A percentile compares a stretch with the other conserved stretches of the same genome.
These are phyloP conservation scores for Sitophilus oryzae DNA, from an alignment of 1,140 invertebrate genomes.

Conservation along the genomic window DNA sequence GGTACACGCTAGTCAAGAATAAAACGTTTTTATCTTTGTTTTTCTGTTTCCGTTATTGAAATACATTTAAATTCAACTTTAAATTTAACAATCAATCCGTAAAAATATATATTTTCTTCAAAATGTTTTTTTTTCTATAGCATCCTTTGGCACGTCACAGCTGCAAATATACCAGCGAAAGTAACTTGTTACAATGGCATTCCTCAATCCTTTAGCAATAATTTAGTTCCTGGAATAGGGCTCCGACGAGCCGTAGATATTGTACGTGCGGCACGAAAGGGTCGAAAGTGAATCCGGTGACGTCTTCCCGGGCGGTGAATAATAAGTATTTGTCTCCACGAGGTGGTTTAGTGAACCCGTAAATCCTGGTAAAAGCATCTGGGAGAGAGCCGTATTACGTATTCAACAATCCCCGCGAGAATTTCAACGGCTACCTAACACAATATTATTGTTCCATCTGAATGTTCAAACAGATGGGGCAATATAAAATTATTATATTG, in stretches of 20 bases:
- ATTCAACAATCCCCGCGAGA: slow-evolving; percentile 8
- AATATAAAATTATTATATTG: neutral
- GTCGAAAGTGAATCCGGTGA: neutral
- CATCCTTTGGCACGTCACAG: too few relatives aligned
- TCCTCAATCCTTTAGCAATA: neutral
- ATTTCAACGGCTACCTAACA: slow-evolving; percentile 7
- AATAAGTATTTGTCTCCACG: slow-evolving; percentile 8
- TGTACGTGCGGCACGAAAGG: slow-evolving; percentile 1
- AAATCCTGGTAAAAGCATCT: slow-evolving; percentile 9
- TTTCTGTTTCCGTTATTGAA: too few relatives aligned
- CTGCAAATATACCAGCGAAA: too few relatives aligned
- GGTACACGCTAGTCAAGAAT: too few relatives aligned
- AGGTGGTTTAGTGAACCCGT: slow-evolving; percentile 5
- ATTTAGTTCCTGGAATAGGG: neutral
- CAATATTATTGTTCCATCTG: neutral
- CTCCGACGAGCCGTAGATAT: neutral
- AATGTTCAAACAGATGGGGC: neutral
- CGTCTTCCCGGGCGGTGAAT: neutral
- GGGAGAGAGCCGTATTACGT: slow-evolving; percentile 5
- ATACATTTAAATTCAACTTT: too few relatives aligned
- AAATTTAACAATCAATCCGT: too few relatives aligned
- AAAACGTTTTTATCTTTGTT: too few relatives aligned
- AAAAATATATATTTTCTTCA: too few relatives aligned
- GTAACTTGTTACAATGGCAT: neutral
- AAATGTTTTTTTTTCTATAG: too few relatives aligned